phyloP scores from a whole-genome alignment of 2,797 vertebrate genomes.

The Enteromius argenteus region DNA sequence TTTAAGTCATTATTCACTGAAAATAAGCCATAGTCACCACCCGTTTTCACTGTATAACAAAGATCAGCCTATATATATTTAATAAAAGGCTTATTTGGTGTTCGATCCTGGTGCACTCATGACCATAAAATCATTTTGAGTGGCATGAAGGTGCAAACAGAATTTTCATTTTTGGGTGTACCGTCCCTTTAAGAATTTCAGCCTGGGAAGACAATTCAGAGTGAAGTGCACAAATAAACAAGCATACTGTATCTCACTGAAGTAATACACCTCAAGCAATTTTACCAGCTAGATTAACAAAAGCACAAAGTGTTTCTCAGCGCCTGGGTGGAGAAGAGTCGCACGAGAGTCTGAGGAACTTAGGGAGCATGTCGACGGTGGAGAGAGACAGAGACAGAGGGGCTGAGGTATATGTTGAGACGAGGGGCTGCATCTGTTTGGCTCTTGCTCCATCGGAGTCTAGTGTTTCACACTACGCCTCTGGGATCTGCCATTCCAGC shows the following conservation, averaged over 20 bases:
- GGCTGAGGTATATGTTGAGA: not conserved
- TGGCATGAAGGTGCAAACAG: not conserved
- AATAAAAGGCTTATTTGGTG: not conserved
- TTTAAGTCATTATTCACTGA: not conserved
- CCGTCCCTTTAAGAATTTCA: constrained; percentile 6
- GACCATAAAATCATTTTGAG: not conserved
- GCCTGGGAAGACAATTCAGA: not conserved
- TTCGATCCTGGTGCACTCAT: not conserved
- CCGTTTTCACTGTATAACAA: not conserved
- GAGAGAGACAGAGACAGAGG: constrained; percentile 18
- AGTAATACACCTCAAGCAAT: not conserved
- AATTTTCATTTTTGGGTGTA: not conserved
- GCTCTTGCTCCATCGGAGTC: constrained; percentile 76
- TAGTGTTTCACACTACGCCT: constrained; percentile 77
- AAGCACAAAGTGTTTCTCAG: not conserved
- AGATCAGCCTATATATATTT: not conserved
- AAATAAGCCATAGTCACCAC: not conserved
- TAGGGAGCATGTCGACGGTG: constrained; percentile 34
- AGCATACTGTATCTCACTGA: not conserved
- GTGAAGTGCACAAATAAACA: not conserved
- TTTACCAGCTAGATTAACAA: constrained; percentile 2
- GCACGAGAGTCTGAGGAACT: constrained; percentile 4
- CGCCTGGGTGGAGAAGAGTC: not conserved
- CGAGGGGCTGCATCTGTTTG: constrained; percentile 55
- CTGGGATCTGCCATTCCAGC: constrained; percentile 72